Conservation (phyloP, 2,113 vertebrate genomes). For the Heloderma charlesbogerti region DNA sequence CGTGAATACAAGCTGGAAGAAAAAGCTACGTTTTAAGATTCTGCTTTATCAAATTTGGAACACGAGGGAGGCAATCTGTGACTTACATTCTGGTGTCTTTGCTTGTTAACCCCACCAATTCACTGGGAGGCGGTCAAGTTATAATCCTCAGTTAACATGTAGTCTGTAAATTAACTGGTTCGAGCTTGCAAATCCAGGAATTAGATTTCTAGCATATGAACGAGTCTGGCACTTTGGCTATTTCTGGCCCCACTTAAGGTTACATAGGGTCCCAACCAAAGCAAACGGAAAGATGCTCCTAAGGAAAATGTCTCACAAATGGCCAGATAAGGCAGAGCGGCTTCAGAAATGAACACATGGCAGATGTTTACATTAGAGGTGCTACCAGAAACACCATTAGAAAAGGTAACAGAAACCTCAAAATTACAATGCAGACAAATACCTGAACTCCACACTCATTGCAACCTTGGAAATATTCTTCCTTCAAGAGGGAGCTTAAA, state of each 20-base stretch:
- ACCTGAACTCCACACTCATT: slow-evolving; percentile 16
- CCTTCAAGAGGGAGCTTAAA: accelerated
- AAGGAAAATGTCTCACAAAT: accelerated
- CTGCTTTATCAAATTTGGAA: neutral
- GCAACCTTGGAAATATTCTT: neutral
- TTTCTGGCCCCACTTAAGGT: accelerated
- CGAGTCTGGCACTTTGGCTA: neutral
- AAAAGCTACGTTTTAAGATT: neutral
- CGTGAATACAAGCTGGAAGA: neutral
- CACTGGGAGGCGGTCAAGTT: neutral
- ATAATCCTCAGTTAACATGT: neutral
- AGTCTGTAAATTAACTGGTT: neutral
- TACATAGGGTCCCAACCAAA: accelerated
- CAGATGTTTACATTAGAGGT: neutral
- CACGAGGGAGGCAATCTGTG: neutral
- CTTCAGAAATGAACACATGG: neutral
- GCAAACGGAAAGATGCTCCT: neutral
- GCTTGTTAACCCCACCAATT: neutral
- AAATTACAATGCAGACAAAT: neutral
- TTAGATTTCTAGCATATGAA: neutral
- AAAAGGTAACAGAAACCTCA: neutral
- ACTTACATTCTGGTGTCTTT: neutral
- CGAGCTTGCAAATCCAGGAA: neutral
- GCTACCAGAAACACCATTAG: neutral
- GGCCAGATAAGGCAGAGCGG: neutral